Evolutionary conservation across 2,797 vertebrate species (phyloP).

Genomic region (Ceryle rudis): DNA sequence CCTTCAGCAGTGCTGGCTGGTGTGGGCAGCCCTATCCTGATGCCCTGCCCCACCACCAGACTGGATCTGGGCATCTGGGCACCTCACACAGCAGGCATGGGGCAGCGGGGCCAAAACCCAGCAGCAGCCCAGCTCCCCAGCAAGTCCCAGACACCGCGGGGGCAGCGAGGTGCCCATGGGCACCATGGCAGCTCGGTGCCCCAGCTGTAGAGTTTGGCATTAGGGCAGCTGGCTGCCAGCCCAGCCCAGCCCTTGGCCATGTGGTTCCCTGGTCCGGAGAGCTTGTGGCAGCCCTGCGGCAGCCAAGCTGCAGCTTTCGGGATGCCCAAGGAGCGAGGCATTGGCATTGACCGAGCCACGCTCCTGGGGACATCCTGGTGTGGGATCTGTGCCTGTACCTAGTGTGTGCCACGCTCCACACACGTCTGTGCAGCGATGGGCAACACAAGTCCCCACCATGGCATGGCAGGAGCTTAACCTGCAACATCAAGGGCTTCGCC

Average conservation of each 20-base stretch:
- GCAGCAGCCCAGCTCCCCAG: neutral
- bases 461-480: neutral
- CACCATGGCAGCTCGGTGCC: rapidly evolving
- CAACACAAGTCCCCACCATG: rapidly evolving
- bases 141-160: rapidly evolving
- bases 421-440: rapidly evolving
- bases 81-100: rapidly evolving
- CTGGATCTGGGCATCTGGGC: neutral
- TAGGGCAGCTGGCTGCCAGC: neutral
- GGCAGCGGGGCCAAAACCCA: rapidly evolving
- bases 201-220: neutral
- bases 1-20: neutral
- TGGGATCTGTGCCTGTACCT: neutral
- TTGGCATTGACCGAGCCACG: neutral
- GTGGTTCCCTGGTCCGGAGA: rapidly evolving
- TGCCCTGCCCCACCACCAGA: rapidly evolving
- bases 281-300: neutral
- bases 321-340: neutral
- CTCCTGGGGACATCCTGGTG: rapidly evolving
- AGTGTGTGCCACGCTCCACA: neutral
- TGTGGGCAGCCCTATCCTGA: no score
- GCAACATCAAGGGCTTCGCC: rapidly evolving
- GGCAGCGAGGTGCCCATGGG: rapidly evolving
- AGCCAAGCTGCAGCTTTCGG: rapidly evolving
- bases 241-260: rapidly evolving